Evolutionary conservation across 2,888 invertebrate species (phyloP).

Genomic region (Bugulina stolonifera): DNA sequence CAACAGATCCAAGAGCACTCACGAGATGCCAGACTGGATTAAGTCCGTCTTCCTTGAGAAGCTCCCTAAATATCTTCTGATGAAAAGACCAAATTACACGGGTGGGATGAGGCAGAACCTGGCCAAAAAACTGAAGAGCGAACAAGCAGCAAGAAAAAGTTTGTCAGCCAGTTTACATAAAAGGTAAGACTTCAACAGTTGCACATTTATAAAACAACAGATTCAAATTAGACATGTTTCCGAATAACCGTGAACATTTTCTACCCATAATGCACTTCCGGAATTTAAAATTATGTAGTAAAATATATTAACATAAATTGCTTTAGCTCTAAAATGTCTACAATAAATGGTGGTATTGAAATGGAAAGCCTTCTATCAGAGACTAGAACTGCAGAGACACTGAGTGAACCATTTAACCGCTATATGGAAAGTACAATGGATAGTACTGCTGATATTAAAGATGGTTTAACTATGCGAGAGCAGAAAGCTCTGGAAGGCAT

Average conservation of each 20-base stretch:
- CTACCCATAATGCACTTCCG: too few species aligned
- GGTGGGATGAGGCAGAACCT: neutral
- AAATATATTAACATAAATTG: too few species aligned
- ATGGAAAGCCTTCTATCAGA: constrained; percentile 11
- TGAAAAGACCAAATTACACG: constrained; percentile 54
- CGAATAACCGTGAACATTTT: too few species aligned
- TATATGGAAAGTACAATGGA: neutral
- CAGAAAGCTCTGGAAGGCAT: constrained; percentile 39
- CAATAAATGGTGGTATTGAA: constrained; percentile 7
- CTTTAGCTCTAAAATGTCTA: too few species aligned
- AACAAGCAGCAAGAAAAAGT: neutral
- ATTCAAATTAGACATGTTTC: too few species aligned
- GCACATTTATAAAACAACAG: too few species aligned
- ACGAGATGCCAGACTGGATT: constrained; percentile 97
- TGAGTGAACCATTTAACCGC: neutral
- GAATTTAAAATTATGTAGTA: too few species aligned
- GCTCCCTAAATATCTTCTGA: constrained; percentile 81
- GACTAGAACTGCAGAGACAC: neutral
- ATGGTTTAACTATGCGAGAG: neutral
- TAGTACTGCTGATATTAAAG: neutral
- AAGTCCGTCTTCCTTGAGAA: constrained; percentile 91
- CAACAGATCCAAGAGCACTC: constrained; percentile 96
- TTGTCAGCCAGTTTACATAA: neutral
- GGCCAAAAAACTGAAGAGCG: neutral
- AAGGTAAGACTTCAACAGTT: neutral